Conservation (phyloP, 2,888 invertebrate species). For the Stegana nigrithorax region DNA sequence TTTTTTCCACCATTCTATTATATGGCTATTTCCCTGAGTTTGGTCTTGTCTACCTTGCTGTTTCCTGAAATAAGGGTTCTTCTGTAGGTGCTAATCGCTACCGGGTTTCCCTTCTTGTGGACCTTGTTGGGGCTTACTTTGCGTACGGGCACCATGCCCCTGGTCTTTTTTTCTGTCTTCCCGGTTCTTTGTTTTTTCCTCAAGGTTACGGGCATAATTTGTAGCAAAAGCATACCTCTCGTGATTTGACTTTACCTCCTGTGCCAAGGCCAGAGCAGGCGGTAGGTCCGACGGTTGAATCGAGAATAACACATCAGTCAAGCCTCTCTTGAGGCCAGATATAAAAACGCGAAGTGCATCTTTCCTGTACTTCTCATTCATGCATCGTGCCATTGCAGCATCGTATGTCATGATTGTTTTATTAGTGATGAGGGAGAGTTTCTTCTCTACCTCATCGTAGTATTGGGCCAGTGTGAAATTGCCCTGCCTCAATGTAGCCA, state of each 20-base stretch:
- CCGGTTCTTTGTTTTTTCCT: no score
- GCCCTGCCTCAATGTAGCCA: slow-evolving; percentile 21
- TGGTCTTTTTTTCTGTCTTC: no score
- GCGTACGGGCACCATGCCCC: no score
- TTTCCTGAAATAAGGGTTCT: no score
- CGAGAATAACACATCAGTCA: slow-evolving; percentile 16
- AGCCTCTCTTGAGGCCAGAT: slow-evolving; percentile 19
- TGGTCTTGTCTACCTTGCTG: no score
- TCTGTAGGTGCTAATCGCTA: no score
- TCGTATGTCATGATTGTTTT: slow-evolving; percentile 23
- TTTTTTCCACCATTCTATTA: no score
- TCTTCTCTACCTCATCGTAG: slow-evolving; percentile 22
- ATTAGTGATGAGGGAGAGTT: slow-evolving; percentile 20
- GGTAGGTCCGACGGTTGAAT: slow-evolving; percentile 12
- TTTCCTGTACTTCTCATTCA: slow-evolving; percentile 20
- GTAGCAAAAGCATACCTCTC: background rate
- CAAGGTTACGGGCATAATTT: background rate
- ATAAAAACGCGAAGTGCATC: slow-evolving; percentile 14
- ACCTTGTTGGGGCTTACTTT: no score
- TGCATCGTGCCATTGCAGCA: slow-evolving; percentile 7
- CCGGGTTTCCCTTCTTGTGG: no score
- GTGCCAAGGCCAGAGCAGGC: background rate
- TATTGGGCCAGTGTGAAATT: slow-evolving; percentile 20
- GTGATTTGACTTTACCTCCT: background rate
- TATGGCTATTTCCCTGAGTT: no score